Base-by-base conservation (phyloP, 2,113 vertebrate genomes). In the Dipodomys spectabilis region DNA sequence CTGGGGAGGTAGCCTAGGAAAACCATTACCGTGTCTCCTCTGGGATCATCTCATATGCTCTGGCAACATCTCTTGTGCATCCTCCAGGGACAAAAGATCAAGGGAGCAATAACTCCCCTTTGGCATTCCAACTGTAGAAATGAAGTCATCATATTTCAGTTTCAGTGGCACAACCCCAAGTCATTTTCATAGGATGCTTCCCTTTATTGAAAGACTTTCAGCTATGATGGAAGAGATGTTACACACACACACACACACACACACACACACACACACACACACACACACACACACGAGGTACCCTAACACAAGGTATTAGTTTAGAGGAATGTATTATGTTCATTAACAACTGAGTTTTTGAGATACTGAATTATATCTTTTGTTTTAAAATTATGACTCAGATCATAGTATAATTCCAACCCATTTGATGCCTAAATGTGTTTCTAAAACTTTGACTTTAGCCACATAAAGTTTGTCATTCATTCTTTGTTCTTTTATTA, bases 361-460 rank as follows among this genome's bases (percentile, higher is more conserved):
- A 90, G 73, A 78, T 91, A 91, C 49, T 91, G 10, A 11, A 5
- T 45, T 45, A 75, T 1, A 39, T 5, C 25, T 67, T 82, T 95
- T 73, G 30, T 35, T 90, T 91, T 89, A 72, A 88, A 77, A 69
- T 79, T 92, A 35, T 30, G 28, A 13, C 44, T 86, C 44, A 82
- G 19, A 80, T 72, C 67, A 62, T 45, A 81, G 64, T 89, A 23
- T 19, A 84, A 85, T 84, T 89, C 25, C 73, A 79, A 28, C 79
- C 25, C 71, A 80, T 88, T 82, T 88, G 65, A 39, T 13, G 7
- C 65, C 23, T 20, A 85, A 16, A 25, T 62, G 13, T 49, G 27
- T 84, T 90, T 93, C 82, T 82, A 78, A 94, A 93, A 88, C 18
- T 82, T 0, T 71, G 60, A 74, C 84, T 90, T 95, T 69, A 88